Evolutionary conservation across 1,140 invertebrate species (phyloP).

Genomic region (Cydia amplana): DNA sequence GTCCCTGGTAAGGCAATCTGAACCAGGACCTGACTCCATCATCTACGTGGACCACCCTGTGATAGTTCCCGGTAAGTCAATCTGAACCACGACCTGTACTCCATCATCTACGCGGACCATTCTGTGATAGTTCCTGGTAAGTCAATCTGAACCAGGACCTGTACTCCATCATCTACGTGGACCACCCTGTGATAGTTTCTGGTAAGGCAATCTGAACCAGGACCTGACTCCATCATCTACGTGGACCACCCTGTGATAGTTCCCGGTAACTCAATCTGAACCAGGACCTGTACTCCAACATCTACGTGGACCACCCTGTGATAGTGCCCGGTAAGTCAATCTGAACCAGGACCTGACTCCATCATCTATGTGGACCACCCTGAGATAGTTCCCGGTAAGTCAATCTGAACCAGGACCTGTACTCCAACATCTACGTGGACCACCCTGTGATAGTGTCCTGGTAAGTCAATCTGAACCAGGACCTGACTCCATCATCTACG

Average conservation of each 20-base stretch:
- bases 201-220: constrained; percentile 80
- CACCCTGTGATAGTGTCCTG: constrained; percentile 95
- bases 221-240: constrained; percentile 91
- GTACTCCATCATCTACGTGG: constrained; percentile 93
- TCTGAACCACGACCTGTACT: constrained; percentile 85
- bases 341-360: constrained; percentile 85
- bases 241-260: constrained; percentile 95
- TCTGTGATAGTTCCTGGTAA: constrained; percentile 93
- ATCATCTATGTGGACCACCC: constrained; percentile 94
- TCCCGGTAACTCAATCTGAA: constrained; percentile 83
- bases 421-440: constrained; percentile 93
- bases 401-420: constrained; percentile 82
- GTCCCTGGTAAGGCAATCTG: constrained; percentile 83
- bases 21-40: constrained; percentile 88
- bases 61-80: constrained; percentile 87
- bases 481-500: constrained; percentile 92
- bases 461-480: constrained; percentile 77
- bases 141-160: constrained; percentile 80
- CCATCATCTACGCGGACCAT: constrained; percentile 93
- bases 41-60: constrained; percentile 94
- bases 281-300: constrained; percentile 89
- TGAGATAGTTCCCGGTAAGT: constrained; percentile 90
- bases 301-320: constrained; percentile 93
- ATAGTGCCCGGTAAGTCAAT: constrained; percentile 87
- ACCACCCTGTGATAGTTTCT: constrained; percentile 94